phyloP scores from a whole-genome alignment of 1,140 invertebrate genomes.

The Drosophila setifemur region DNA sequence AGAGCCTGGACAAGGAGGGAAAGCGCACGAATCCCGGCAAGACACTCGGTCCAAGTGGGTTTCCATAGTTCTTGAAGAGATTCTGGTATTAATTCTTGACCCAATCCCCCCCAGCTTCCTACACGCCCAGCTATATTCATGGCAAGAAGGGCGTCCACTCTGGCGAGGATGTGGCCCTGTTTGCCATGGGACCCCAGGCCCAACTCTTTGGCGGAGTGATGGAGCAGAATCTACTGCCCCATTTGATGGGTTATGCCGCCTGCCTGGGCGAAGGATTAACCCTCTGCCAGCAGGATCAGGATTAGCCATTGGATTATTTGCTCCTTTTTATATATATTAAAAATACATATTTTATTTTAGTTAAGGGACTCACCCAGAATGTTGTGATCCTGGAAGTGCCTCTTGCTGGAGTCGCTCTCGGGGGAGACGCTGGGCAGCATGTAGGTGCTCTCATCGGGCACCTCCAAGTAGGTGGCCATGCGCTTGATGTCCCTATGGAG shows the following conservation, averaged over 20 bases:
- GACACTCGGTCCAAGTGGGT: slow-evolving; percentile 50
- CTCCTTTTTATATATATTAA: too few relatives aligned
- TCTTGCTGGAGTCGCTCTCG: slow-evolving; percentile 46
- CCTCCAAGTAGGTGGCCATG: slow-evolving; percentile 83
- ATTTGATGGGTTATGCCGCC: slow-evolving; percentile 87
- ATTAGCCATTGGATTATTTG: too few relatives aligned
- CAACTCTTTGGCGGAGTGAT: slow-evolving; percentile 89
- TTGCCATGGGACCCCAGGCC: slow-evolving; percentile 86
- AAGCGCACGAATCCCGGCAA: slow-evolving; percentile 45
- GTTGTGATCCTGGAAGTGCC: slow-evolving; percentile 80
- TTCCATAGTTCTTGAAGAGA: not conserved
- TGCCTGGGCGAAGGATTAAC: slow-evolving; percentile 83
- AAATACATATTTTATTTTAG: too few relatives aligned
- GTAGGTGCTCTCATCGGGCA: slow-evolving; percentile 67
- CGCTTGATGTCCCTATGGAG: slow-evolving; percentile 89
- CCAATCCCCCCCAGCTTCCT: slow-evolving; percentile 49
- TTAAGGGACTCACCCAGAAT: slow-evolving; percentile 56
- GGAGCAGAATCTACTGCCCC: slow-evolving; percentile 90
- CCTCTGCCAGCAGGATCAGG: slow-evolving; percentile 12
- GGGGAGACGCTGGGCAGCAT: slow-evolving; percentile 82
- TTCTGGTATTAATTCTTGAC: not conserved
- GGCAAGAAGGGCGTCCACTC: slow-evolving; percentile 84
- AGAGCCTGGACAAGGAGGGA: slow-evolving; percentile 67
- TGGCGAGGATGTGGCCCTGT: slow-evolving; percentile 88
- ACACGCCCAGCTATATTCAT: slow-evolving; percentile 82